Percentiles rank a stretch among this genome's conserved stretches.
phyloP scores from a whole-genome alignment of 2,797 vertebrate genomes.

The Rhinoraja longicauda region DNA sequence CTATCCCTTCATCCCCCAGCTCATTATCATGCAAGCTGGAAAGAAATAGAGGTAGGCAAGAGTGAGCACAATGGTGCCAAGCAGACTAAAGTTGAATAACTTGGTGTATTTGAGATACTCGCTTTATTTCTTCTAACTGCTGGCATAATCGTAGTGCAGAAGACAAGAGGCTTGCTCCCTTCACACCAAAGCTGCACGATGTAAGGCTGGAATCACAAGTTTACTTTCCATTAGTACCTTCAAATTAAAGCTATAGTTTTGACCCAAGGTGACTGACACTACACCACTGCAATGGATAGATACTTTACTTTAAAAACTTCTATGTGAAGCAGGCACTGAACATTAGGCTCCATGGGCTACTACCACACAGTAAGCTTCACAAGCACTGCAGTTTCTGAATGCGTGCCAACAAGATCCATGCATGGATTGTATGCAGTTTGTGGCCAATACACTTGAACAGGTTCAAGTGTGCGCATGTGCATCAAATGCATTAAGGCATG shows the following conservation, averaged over 20 bases:
- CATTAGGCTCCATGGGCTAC: no score
- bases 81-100: neutral
- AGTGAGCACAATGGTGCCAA: neutral
- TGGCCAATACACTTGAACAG: no score
- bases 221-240: neutral
- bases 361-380: no score
- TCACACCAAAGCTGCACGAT: conserved; percentile 61
- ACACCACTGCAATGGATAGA: no score
- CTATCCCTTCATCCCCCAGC: conserved; percentile 60
- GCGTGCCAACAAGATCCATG: no score
- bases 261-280: neutral
- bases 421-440: no score
- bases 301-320: no score
- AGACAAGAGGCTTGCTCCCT: conserved; percentile 61
- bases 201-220: conserved; percentile 59
- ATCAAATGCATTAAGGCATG: no score
- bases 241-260: neutral
- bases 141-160: conserved; percentile 61
- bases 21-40: conserved; percentile 74
- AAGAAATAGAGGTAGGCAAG: conserved; percentile 7
- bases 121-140: conserved; percentile 73
- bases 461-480: no score
- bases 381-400: no score
- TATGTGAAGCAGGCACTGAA: no score
- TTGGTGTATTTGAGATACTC: conserved; percentile 41